A percentile compares a stretch with the other conserved stretches of the same genome.
phyloP scores from a whole-genome alignment of 2,888 invertebrate species.

The Teleiodes luculella region DNA sequence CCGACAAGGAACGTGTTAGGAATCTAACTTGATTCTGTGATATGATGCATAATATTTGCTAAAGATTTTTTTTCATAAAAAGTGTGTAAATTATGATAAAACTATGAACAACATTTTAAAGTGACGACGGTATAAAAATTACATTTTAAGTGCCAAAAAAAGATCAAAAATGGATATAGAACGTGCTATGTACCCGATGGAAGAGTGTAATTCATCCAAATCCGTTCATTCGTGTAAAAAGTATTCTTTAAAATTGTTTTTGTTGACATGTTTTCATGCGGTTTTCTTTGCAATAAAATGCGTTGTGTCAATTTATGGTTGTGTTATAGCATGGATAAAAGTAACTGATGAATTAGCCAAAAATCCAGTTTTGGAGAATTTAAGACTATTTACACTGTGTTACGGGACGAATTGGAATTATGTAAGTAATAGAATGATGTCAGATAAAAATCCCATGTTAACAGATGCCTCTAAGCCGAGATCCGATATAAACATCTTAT shows the following conservation, averaged over 20 bases:
- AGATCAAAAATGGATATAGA: background rate
- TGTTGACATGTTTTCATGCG: background rate
- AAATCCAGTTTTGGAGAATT: background rate
- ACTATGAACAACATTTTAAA: too few relatives aligned
- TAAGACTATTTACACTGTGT: background rate
- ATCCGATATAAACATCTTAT: too few relatives aligned
- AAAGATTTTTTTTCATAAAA: too few relatives aligned
- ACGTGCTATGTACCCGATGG: background rate
- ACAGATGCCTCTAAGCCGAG: too few relatives aligned
- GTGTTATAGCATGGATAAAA: background rate
- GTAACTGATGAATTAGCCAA: background rate
- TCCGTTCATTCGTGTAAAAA: background rate
- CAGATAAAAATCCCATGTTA: too few relatives aligned
- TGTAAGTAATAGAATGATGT: background rate
- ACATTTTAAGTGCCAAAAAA: too few relatives aligned
- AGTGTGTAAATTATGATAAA: too few relatives aligned
- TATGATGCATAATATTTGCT: too few relatives aligned
- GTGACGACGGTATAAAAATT: too few relatives aligned
- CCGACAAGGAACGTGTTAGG: too few relatives aligned
- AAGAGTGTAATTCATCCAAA: background rate
- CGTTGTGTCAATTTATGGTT: background rate
- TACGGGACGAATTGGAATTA: background rate
- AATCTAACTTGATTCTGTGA: too few relatives aligned
- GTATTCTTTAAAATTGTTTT: background rate
- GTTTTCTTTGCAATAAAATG: background rate